phyloP scores from a whole-genome alignment of 2,113 vertebrate genomes.

The Hiodon alosoides region DNA sequence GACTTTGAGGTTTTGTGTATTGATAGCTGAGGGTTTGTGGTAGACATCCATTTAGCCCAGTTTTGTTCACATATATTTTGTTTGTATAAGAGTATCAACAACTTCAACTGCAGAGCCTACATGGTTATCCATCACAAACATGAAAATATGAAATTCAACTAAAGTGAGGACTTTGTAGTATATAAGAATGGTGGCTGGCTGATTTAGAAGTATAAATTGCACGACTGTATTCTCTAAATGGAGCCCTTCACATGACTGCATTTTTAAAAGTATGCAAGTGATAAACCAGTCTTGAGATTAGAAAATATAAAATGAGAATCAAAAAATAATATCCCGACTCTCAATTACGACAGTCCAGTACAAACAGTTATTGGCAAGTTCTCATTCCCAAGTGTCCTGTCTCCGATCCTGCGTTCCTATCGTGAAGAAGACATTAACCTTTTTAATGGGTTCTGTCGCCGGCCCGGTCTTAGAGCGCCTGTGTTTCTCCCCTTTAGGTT shows the following conservation, averaged over 20 bases:
- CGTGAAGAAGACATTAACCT: conserved; percentile 26
- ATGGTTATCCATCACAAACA: too few relatives aligned
- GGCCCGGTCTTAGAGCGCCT: background rate
- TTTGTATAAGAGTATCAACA: background rate
- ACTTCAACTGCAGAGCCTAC: too few relatives aligned
- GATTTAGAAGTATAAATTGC: background rate
- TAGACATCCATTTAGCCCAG: conserved; percentile 6
- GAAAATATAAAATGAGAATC: background rate
- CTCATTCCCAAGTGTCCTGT: background rate
- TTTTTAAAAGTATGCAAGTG: background rate
- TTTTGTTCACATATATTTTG: background rate
- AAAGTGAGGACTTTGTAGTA: background rate
- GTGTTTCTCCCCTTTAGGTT: conserved; percentile 2
- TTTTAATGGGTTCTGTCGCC: conserved; percentile 24
- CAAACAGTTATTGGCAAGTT: background rate
- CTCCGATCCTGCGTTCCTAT: conserved; percentile 2
- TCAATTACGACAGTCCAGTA: background rate
- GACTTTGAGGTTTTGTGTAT: conserved; percentile 6
- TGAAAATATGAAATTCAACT: background rate
- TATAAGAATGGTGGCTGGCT: background rate
- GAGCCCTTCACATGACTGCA: background rate
- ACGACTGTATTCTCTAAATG: background rate
- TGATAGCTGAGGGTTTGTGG: conserved; percentile 21
- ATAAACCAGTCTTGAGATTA: background rate
- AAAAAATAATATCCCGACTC: conserved; percentile 5